Base-by-base conservation (phyloP, 2,113 vertebrate species). In the Amazona vittata region DNA sequence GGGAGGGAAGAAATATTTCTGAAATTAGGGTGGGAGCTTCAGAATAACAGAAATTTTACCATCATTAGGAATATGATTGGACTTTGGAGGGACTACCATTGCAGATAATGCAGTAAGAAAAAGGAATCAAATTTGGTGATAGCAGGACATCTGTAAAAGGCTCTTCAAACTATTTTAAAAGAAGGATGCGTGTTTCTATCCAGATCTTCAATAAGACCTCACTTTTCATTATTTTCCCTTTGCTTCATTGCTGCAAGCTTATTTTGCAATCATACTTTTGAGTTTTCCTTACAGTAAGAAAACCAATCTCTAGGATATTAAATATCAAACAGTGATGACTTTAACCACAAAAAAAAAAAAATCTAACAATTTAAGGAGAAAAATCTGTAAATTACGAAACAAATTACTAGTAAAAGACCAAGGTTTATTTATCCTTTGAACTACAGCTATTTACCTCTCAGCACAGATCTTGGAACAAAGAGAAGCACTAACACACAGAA, bases 371-470 rank as follows among this genome's bases (percentile, higher is more conserved):
- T 90, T 86, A 83, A 82, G 43, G 31, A 89, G 53, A 90, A 94
- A 92, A 83, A 82, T 69, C 12, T 37, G 26, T 69, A 92, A 86
- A 78, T 28, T 76, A 90, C 95, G 67, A 74, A 76, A 75, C 53
- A 84, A 67, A 90, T 75, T 91, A 82, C 68, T 35, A 89, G 35
- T 19, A 28, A 90, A 94, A 79, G 77, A 26, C 35, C 59, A 90
- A 83, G 91, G 95, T 92, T 93, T 92, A 94, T 96, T 97, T 96
- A 69, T 91, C 74, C 49, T 83, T 89, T 94, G 59, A 98, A 94
- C 70, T 97, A 89, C 80, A 97, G 63, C 82, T 97, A 93, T 80
- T 85, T 78, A 17, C 52, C 60, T 96, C 76, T 70, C 91, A 96
- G 94, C 92, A 88, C 74, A 94, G 69, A 94, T 96, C 94, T 89